These are phyloP conservation scores for Ceratina calcarata DNA, from an alignment of 1,140 invertebrate genomes.

Conservation along the genomic window DNA sequence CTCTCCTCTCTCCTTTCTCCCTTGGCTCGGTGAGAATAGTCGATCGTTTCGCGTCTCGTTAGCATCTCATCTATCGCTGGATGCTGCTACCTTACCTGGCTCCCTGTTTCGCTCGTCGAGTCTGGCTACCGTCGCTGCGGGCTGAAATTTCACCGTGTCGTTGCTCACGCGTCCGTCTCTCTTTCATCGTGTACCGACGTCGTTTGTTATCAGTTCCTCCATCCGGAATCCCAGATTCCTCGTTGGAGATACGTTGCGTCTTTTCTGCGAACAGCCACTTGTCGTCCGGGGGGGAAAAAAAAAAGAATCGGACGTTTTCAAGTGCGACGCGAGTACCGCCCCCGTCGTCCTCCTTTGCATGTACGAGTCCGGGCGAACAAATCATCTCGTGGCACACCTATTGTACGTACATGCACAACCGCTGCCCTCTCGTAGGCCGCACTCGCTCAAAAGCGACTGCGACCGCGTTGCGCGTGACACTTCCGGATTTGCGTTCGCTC, in stretches of 20 bases:
- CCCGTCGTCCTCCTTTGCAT: too few relatives aligned
- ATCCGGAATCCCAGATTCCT: constrained; percentile 53
- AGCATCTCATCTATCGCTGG: constrained; percentile 68
- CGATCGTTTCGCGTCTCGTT: constrained; percentile 70
- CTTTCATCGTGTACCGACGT: neutral
- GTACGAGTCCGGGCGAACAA: too few relatives aligned
- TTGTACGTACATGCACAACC: neutral
- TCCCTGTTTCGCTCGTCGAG: constrained; percentile 26
- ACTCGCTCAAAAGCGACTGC: neutral
- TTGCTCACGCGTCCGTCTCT: constrained; percentile 19
- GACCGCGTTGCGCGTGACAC: neutral
- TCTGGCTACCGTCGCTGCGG: constrained; percentile 36
- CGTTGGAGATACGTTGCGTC: constrained; percentile 12
- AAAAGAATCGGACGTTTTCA: neutral
- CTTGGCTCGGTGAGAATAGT: constrained; percentile 50
- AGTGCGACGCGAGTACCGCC: too few relatives aligned
- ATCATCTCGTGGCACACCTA: neutral
- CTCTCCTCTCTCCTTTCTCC: neutral
- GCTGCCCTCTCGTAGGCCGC: neutral
- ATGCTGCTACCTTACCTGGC: constrained; percentile 50
- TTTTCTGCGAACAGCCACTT: neutral
- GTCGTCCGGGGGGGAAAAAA: too few relatives aligned
- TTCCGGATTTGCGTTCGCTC: too few relatives aligned
- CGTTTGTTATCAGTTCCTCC: neutral
- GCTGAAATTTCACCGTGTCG: constrained; percentile 59